phyloP scores from a whole-genome alignment of 1,140 invertebrate species.

The Phymorhynchus buccinoides region DNA sequence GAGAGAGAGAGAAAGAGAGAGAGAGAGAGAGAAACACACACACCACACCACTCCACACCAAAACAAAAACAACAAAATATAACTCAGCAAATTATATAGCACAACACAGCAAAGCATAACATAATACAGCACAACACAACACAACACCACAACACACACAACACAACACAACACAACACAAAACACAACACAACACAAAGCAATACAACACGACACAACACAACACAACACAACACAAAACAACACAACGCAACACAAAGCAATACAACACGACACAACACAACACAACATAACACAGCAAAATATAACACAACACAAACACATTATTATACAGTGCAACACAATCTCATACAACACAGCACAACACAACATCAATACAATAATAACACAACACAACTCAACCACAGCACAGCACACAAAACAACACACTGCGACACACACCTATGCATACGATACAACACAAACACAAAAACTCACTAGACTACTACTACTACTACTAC shows the following conservation, averaged over 20 bases:
- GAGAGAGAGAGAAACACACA: not conserved
- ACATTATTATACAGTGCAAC: no score
- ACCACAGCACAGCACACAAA: no score
- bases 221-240: no score
- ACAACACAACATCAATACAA: no score
- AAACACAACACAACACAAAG: not conserved
- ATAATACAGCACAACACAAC: not conserved
- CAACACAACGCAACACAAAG: no score
- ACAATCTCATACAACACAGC: no score
- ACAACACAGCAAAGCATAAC: not conserved
- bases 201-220: not conserved
- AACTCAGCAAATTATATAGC: not conserved
- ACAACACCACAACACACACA: not conserved
- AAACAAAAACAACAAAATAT: not conserved
- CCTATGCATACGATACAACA: not conserved
- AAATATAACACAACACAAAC: no score
- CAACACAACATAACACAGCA: no score
- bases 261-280: no score
- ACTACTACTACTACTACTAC: no score
- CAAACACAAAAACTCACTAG: not conserved
- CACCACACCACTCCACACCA: not conserved
- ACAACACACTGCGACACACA: not conserved
- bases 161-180: not conserved
- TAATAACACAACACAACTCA: not conserved
- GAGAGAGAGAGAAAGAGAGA: constrained; percentile 42